These are phyloP conservation scores for Chamaea fasciata DNA, from an alignment of 2,113 vertebrate species.

Conservation along the genomic window DNA sequence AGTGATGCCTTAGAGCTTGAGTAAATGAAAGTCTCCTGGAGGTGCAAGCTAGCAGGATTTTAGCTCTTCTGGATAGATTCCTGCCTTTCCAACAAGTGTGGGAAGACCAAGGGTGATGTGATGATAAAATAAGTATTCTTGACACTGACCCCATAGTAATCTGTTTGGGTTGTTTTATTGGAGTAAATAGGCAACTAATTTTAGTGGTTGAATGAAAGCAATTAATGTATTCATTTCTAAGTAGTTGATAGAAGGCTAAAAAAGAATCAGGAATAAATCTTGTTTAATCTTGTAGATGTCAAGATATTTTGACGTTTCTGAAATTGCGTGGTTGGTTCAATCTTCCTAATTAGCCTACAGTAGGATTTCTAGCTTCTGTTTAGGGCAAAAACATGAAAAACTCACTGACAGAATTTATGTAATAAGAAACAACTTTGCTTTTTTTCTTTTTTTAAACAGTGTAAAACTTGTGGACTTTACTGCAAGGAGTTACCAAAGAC, in stretches of 20 bases:
- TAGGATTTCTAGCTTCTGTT: not conserved
- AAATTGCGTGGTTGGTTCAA: not conserved
- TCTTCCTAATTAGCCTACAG: not conserved
- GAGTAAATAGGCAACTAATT: not conserved
- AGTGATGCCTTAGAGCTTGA: not conserved
- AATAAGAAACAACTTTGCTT: not conserved
- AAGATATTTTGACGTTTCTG: not conserved
- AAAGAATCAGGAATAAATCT: not conserved
- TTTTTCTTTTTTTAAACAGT: not conserved
- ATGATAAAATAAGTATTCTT: not conserved
- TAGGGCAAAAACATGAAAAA: not conserved
- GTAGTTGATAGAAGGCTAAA: not conserved
- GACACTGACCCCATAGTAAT: not conserved
- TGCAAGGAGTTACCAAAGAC: not conserved
- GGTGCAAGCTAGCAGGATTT: not conserved
- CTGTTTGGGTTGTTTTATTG: not conserved
- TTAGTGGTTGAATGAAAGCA: not conserved
- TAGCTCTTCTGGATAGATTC: not conserved
- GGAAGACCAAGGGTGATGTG: not conserved
- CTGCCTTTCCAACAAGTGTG: not conserved
- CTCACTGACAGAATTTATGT: not conserved
- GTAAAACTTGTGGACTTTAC: not conserved
- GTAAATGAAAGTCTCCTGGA: not conserved
- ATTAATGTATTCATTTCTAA: not conserved
- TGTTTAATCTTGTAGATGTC: not conserved